These are phyloP conservation scores for Pseudomyrmex sp. DNA, from an alignment of 1,140 invertebrate genomes.

Conservation along the genomic window DNA sequence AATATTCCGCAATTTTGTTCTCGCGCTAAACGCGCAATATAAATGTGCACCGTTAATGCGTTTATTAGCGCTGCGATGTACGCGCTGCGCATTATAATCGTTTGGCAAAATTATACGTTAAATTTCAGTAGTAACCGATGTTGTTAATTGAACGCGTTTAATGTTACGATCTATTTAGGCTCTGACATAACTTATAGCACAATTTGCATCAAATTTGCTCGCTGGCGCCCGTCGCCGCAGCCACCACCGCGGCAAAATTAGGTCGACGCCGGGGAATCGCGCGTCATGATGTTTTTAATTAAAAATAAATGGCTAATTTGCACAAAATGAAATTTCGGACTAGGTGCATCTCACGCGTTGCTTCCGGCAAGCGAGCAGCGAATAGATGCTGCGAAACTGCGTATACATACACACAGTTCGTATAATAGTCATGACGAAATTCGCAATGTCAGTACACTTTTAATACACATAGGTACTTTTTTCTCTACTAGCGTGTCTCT, in stretches of 20 bases:
- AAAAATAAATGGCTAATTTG: conserved; percentile 53
- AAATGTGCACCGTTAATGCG: background rate
- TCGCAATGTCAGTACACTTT: background rate
- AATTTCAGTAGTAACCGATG: background rate
- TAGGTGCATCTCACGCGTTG: background rate
- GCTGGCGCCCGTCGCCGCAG: background rate
- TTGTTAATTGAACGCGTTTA: conserved; percentile 40
- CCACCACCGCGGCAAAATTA: conserved; percentile 17
- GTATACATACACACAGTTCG: too few relatives aligned
- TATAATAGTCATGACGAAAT: conserved; percentile 2
- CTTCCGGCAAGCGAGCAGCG: background rate
- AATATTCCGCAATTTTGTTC: background rate
- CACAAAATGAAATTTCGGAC: conserved; percentile 27
- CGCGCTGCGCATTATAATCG: background rate
- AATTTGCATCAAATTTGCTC: conserved; percentile 42
- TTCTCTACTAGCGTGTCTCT: conserved; percentile 6
- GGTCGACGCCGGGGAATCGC: background rate
- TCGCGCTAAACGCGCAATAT: background rate
- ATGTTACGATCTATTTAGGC: conserved; percentile 43
- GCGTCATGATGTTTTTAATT: conserved; percentile 50
- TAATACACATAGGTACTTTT: background rate
- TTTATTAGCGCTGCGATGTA: background rate
- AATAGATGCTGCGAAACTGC: too few relatives aligned
- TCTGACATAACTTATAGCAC: conserved; percentile 30
- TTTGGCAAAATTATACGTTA: conserved; percentile 32